Conservation (phyloP, 2,113 vertebrate genomes). For the Lipophrys pholis region DNA sequence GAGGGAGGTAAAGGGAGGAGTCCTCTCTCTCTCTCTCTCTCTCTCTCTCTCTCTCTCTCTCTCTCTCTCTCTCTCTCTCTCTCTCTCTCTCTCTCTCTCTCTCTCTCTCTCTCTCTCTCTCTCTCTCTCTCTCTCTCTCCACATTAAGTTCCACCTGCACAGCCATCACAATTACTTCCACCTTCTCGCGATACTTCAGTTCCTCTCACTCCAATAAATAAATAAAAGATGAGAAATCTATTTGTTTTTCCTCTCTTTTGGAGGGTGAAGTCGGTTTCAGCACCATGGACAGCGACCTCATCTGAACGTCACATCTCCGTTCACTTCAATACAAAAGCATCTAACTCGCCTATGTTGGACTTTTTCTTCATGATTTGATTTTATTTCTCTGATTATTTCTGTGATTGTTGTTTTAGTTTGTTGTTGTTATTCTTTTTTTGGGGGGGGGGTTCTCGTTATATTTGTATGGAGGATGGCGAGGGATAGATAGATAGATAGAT, state of each 20-base stretch:
- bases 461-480: too few species aligned
- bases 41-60: not conserved
- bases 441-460: too few species aligned
- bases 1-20: constrained; percentile 78
- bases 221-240: too few species aligned
- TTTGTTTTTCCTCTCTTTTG: not conserved
- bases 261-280: not conserved
- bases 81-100: constrained; percentile 45
- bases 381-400: too few species aligned
- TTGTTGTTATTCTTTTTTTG: too few species aligned
- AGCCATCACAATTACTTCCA: not conserved
- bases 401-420: too few species aligned
- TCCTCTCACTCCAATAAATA: not conserved
- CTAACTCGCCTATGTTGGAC: too few species aligned
- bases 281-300: not conserved
- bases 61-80: constrained; percentile 28
- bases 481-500: too few species aligned
- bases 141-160: too few species aligned
- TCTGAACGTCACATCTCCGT: not conserved
- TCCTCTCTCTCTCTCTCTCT: constrained; percentile 63
- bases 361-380: too few species aligned
- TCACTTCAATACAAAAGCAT: too few species aligned
- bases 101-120: constrained; percentile 47
- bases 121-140: constrained; percentile 13
- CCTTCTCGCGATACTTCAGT: not conserved